phyloP scores from a whole-genome alignment of 1,140 invertebrate genomes.

The Charaxes varanes region DNA sequence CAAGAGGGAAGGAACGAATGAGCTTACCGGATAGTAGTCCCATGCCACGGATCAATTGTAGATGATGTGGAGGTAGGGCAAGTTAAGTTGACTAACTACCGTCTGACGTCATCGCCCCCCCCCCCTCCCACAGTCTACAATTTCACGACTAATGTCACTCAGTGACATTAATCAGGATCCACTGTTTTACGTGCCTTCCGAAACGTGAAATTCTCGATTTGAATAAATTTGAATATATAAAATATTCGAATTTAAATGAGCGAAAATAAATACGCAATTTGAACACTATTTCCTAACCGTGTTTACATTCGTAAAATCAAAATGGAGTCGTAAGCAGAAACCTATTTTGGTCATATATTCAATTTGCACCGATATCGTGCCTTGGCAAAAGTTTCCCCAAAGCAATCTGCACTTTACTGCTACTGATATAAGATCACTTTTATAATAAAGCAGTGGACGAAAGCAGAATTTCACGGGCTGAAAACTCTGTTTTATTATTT shows the following conservation, averaged over 20 bases:
- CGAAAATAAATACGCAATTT: conserved; percentile 4
- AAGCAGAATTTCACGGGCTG: not conserved
- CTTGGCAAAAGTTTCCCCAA: not conserved
- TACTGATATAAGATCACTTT: not conserved
- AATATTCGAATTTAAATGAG: no score
- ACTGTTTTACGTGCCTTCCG: no score
- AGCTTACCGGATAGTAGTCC: no score
- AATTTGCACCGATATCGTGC: conserved; percentile 17
- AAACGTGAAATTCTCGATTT: not conserved
- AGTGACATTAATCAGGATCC: no score
- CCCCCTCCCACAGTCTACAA: no score
- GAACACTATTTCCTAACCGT: conserved; percentile 17
- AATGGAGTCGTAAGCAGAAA: conserved; percentile 23
- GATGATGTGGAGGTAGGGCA: no score
- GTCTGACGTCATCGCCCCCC: no score
- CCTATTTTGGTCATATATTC: conserved; percentile 24
- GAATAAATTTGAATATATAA: no score
- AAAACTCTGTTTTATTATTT: conserved; percentile 19
- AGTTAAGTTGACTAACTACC: no score
- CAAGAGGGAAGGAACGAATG: no score
- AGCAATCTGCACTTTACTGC: not conserved
- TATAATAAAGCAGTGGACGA: not conserved
- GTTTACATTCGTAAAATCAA: conserved; percentile 25
- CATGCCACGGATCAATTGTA: no score
- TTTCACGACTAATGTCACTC: no score